Evolutionary conservation across 2,888 invertebrate species (phyloP).

Genomic region (Rotaria sp.): DNA sequence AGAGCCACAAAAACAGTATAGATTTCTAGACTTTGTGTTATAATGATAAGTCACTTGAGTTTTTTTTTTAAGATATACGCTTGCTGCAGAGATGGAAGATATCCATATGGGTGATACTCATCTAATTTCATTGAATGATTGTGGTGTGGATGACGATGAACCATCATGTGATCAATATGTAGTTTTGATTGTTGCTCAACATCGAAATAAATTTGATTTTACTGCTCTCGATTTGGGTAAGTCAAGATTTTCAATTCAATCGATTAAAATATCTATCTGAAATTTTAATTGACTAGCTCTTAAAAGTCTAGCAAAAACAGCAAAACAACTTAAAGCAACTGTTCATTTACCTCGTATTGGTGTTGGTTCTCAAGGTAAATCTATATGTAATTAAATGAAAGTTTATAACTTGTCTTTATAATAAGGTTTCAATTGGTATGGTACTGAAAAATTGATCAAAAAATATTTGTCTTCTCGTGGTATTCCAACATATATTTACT

Average conservation of each 20-base stretch:
- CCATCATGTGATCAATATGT: conserved; percentile 44
- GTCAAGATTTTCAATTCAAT: not conserved
- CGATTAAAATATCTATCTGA: not conserved
- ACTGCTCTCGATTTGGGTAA: conserved; percentile 46
- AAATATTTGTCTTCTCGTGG: conserved; percentile 50
- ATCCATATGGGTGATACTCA: conserved; percentile 53
- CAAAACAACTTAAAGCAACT: conserved; percentile 47
- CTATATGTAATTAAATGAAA: no score
- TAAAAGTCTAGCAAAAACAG: not conserved
- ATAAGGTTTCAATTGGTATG: conserved; percentile 55
- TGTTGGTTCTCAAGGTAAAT: conserved; percentile 47
- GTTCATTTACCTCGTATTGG: conserved; percentile 55
- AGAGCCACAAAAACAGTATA: conserved; percentile 49
- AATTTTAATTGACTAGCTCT: not conserved
- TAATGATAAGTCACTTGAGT: not conserved
- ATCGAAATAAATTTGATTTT: conserved; percentile 48
- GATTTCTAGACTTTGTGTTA: conserved; percentile 46
- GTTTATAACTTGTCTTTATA: not conserved
- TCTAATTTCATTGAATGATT: conserved; percentile 48
- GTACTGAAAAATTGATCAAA: conserved; percentile 52
- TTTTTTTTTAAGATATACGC: not conserved
- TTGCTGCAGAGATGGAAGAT: conserved; percentile 45
- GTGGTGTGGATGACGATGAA: conserved; percentile 30
- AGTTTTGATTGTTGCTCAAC: conserved; percentile 51
- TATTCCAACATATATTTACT: conserved; percentile 53